Evolutionary conservation across 2,113 vertebrate genomes (phyloP), one percentile per base, ranked within the genome.

Genomic region (Saccopteryx leptura): DNA sequence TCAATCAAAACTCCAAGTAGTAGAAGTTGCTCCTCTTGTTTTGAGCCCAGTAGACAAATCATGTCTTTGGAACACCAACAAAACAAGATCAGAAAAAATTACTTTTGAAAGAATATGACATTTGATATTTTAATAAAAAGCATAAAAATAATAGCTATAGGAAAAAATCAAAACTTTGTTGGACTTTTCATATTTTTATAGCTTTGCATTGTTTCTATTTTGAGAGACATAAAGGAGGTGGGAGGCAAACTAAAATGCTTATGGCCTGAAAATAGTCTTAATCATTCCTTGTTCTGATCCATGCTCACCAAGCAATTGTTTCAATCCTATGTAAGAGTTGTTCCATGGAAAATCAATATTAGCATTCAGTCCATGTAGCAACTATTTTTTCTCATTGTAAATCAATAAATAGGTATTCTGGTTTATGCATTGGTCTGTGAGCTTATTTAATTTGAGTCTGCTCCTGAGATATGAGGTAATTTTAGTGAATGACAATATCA

Each of bases 391-490:
- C 75, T 81, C 90, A 90, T 54, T 93, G 65, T 93, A 94, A 96
- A 94, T 83, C 83, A 93, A 61, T 94, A 91, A 94, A 65, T 76
- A 92, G 60, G n/a, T 39, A 75, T 91, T 90, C 78, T 90, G 58
- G 23, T 80, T 95, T 89, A 61, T 52, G 58, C n/a, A 46, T 71
- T 61, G 14, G 63, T 78, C 33, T 60, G 46, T 93, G 79, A 79
- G 54, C 60, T 93, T 93, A 71, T 94, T 85, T 85, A 85, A 93
- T 97, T 95, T 93, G 79, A 94, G 68, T 65, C 56, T 93, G 46
- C 18, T 79, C 69, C 87, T 91, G 89, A 94, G 90, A 87, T 66
- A 75, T 61, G 24, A 7, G 2, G 24, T 63, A 26, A 50, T 95
- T 3, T 66, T 5, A 69, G 18, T 75, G 65, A 89, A 93, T 74